phyloP scores from a whole-genome alignment of 2,113 vertebrate species.

The Erythrocercus mccallii region DNA sequence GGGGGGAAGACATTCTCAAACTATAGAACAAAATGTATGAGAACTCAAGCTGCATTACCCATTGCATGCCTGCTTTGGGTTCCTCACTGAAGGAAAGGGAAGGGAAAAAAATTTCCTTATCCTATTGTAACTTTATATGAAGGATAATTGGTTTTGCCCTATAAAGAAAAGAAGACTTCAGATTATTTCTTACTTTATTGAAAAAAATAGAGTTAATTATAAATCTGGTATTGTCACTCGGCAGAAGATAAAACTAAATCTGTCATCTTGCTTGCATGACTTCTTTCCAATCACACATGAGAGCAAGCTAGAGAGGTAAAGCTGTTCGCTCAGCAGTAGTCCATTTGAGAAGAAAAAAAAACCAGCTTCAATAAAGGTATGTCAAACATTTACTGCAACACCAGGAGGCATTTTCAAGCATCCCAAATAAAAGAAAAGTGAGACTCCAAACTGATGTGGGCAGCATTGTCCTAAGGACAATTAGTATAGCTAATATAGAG shows the following conservation, averaged over 20 bases:
- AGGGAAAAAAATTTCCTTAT: neutral
- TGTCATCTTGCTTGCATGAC: neutral
- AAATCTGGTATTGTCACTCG: neutral
- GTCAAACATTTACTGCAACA: neutral
- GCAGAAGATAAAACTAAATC: neutral
- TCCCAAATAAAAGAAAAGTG: neutral
- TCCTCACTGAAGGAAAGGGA: neutral
- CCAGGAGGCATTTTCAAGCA: neutral
- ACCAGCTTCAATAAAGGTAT: neutral
- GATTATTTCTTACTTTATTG: neutral
- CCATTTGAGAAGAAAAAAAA: neutral
- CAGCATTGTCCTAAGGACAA: neutral
- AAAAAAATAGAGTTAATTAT: neutral
- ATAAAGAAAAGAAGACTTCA: neutral
- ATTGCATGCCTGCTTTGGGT: neutral
- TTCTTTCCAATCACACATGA: neutral
- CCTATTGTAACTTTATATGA: neutral
- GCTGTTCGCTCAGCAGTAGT: neutral
- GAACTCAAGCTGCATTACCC: neutral
- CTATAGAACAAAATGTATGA: neutral
- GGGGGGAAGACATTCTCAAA: neutral
- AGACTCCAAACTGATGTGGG: neutral
- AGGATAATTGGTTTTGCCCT: neutral
- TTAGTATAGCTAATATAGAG: neutral
- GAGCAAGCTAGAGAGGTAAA: neutral